A percentile compares a stretch with the other conserved stretches of the same genome.
Conservation (phyloP, 2,888 invertebrate species). For the Ophion costatus region DNA sequence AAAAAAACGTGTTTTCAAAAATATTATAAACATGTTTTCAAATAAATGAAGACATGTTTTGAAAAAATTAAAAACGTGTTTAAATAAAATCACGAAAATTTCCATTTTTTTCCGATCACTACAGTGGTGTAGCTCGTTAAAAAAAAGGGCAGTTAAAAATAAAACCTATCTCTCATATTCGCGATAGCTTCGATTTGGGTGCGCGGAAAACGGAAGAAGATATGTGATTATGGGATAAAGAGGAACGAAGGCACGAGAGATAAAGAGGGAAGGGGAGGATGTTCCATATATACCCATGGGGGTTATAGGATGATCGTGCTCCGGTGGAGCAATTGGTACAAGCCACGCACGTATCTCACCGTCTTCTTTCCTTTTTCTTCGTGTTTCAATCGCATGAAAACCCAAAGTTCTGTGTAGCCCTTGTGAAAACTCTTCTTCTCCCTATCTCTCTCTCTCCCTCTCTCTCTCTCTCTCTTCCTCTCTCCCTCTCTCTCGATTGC, state of each 20-base stretch:
- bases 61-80: no score
- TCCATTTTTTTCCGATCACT: no score
- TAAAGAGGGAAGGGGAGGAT: conserved; percentile 6
- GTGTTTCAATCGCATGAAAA: conserved; percentile 31
- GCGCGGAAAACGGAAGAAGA: not conserved
- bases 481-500: not conserved
- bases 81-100: no score
- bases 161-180: conserved; percentile 43
- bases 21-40: no score
- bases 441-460: conserved; percentile 11
- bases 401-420: conserved; percentile 19
- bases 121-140: not conserved
- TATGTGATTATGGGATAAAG: conserved; percentile 44
- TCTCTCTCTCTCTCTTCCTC: conserved; percentile 1
- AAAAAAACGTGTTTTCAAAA: no score
- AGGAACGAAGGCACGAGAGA: conserved; percentile 43
- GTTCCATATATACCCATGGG: conserved; percentile 11
- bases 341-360: conserved; percentile 47
- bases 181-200: conserved; percentile 8
- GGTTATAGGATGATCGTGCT: conserved; percentile 45
- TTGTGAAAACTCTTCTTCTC: not conserved
- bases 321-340: conserved; percentile 40
- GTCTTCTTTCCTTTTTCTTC: conserved; percentile 14
- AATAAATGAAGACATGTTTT: no score
- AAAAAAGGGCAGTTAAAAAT: conserved; percentile 16